Conservation (phyloP, 2,888 invertebrate genomes). For the Microctonus aethiopoides region DNA sequence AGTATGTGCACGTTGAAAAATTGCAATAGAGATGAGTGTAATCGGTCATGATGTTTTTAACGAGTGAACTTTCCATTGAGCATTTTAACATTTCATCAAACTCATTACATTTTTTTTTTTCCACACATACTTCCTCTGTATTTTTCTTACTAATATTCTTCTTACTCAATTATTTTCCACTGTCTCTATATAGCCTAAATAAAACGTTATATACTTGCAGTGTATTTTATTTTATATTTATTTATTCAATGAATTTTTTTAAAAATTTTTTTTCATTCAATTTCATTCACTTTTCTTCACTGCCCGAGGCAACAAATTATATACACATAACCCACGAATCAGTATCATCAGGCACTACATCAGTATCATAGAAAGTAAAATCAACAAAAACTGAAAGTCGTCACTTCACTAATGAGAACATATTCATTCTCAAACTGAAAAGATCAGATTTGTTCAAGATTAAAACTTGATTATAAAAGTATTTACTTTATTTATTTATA, state of each 20-base stretch:
- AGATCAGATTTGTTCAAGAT: background rate
- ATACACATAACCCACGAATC: conserved; percentile 5
- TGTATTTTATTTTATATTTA: background rate
- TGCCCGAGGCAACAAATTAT: background rate
- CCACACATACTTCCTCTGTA: background rate
- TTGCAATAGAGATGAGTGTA: conserved; percentile 31
- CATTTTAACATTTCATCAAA: conserved; percentile 23
- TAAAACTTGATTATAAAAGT: background rate
- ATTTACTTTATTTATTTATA: too few species aligned
- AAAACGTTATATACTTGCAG: background rate
- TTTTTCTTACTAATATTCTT: background rate
- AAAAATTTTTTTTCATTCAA: background rate
- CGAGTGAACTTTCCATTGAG: conserved; percentile 29
- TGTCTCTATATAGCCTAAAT: background rate
- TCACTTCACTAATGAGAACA: background rate
- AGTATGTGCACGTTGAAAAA: conserved; percentile 16
- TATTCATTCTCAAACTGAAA: background rate
- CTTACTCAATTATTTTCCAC: background rate
- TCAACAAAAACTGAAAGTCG: background rate
- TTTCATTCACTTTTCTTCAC: background rate
- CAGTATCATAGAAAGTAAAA: background rate
- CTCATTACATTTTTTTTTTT: background rate
- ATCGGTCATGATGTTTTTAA: conserved; percentile 26
- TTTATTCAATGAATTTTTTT: background rate
- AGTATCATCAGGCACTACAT: too few species aligned